Conservation (phyloP, 37 sponge, comb jelly and placozoan genomes). For the Ianthella basta region DNA sequence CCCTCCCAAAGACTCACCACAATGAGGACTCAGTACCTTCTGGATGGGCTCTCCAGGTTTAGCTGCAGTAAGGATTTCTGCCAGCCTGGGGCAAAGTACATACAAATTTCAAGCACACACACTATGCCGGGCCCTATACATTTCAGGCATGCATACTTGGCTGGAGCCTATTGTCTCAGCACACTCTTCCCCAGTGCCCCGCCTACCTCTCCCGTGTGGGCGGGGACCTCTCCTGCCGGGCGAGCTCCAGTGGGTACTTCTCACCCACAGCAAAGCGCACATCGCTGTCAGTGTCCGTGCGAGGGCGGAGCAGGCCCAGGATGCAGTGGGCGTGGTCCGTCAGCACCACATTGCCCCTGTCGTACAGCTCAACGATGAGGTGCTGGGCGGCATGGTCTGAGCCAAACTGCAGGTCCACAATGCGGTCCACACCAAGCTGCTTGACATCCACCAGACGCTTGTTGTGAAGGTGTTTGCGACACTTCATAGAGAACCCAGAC, state of each 20-base stretch:
- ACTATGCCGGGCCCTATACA: too few species aligned
- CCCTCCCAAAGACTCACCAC: conserved; percentile 56
- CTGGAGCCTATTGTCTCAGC: too few species aligned
- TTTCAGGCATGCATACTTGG: too few species aligned
- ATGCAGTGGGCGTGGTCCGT: conserved; percentile 84
- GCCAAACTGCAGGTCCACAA: conserved; percentile 95
- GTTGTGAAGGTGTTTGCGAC: conserved; percentile 87
- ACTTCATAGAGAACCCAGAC: conserved; percentile 97
- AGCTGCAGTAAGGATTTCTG: conserved; percentile 30
- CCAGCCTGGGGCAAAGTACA: conserved; percentile 46
- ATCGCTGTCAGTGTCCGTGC: conserved; percentile 86
- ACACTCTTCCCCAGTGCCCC: neutral
- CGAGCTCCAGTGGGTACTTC: conserved; percentile 67
- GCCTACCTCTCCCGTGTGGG: conserved; percentile 70
- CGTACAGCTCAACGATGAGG: conserved; percentile 95
- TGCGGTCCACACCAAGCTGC: conserved; percentile 94
- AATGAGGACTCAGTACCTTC: conserved; percentile 79
- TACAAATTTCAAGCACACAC: too few species aligned
- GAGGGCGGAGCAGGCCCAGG: conserved; percentile 73
- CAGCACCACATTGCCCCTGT: conserved; percentile 91
- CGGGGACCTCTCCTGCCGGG: conserved; percentile 54
- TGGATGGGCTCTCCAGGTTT: conserved; percentile 73
- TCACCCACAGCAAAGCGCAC: conserved; percentile 86
- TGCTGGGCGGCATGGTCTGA: conserved; percentile 87
- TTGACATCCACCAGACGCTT: conserved; percentile 70